Evolutionary conservation across 2,113 vertebrate genomes (phyloP).

Genomic region (Menidia beryllina): DNA sequence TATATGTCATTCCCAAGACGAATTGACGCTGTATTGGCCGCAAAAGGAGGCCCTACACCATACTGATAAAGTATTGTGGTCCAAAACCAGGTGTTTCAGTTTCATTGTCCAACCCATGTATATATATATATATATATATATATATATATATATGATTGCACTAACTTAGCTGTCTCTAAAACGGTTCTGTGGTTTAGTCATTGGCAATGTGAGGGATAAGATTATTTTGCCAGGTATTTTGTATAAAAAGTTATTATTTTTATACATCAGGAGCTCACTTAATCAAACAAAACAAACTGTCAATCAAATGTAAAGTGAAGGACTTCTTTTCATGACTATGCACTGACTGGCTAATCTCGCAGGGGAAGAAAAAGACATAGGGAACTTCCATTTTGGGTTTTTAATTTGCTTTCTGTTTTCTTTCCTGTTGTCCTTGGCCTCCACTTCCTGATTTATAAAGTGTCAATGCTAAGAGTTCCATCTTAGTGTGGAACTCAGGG

Average conservation of each 20-base stretch:
- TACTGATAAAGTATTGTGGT: no score
- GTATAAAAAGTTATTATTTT: not conserved
- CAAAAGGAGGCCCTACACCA: no score
- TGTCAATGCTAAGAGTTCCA: conserved; percentile 3
- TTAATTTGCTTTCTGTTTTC: not conserved
- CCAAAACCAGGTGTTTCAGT: no score
- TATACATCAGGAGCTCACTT: conserved; percentile 8
- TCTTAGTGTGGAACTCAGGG: no score
- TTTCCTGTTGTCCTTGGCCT: not conserved
- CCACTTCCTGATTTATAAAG: not conserved
- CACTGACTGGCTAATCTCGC: not conserved
- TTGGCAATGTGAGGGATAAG: not conserved
- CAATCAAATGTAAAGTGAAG: no score
- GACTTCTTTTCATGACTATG: not conserved
- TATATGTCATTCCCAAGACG: no score
- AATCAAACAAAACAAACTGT: conserved; percentile 4
- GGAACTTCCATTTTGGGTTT: not conserved
- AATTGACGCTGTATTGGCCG: no score
- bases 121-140: no score
- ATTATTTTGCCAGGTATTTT: no score
- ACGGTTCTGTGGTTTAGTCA: conserved; percentile 9
- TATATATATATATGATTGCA: no score
- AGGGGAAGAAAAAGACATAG: not conserved
- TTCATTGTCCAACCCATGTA: no score
- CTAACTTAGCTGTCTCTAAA: no score